Evolutionary conservation across 2,797 vertebrate species (phyloP).

Genomic region (Morus bassanus): DNA sequence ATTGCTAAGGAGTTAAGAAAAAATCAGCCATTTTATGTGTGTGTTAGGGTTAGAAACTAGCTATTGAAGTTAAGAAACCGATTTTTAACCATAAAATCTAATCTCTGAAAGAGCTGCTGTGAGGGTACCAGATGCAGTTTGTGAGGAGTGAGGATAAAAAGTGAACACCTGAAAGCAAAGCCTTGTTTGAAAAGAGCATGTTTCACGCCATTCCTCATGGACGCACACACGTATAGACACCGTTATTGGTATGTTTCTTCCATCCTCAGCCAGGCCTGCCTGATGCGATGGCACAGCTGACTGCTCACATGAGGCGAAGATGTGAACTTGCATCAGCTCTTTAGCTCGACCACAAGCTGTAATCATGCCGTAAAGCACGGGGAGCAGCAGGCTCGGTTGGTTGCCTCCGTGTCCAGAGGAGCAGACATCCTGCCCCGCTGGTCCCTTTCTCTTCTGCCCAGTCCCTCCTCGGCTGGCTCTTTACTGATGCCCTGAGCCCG

Average conservation of each 20-base stretch:
- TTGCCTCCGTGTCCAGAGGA: rapidly evolving
- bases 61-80: not conserved
- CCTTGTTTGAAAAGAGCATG: not conserved
- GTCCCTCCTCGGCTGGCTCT: not conserved
- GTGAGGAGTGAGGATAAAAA: not conserved
- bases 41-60: not conserved
- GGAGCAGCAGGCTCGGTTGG: not conserved
- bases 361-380: not conserved
- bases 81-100: not conserved
- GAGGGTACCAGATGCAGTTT: not conserved
- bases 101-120: not conserved
- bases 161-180: not conserved
- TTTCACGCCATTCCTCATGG: rapidly evolving
- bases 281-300: no score
- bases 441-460: rapidly evolving
- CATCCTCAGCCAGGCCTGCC: not conserved
- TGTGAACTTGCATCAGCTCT: not conserved
- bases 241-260: not conserved
- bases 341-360: not conserved
- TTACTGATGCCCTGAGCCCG: rapidly evolving
- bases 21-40: not conserved
- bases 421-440: rapidly evolving
- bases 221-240: not conserved
- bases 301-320: not conserved
- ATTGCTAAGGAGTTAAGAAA: not conserved